These are phyloP conservation scores for Pipistrellus pipistrellus DNA, from an alignment of 2,797 vertebrate species.

Conservation along the genomic window DNA sequence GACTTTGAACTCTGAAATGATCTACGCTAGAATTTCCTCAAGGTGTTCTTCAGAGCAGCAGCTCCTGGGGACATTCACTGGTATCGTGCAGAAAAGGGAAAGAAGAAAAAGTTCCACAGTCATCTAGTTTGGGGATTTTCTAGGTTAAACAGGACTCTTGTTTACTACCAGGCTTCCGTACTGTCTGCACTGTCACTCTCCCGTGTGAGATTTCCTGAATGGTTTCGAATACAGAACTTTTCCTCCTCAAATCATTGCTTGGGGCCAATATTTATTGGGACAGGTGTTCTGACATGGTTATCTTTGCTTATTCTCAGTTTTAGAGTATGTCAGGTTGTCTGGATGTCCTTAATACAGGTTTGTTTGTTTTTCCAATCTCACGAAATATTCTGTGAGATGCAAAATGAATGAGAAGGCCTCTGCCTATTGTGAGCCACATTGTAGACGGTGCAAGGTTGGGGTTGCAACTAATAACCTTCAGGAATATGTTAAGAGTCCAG, in stretches of 20 bases:
- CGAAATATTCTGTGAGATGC: conserved; percentile 3
- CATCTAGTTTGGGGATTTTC: conserved; percentile 39
- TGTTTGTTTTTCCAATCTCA: neutral
- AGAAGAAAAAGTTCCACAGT: neutral
- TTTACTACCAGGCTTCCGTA: neutral
- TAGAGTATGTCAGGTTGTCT: conserved; percentile 8
- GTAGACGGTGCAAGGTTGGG: neutral
- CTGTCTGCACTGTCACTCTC: neutral
- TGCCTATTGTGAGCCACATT: neutral
- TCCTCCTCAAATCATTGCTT: neutral
- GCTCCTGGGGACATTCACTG: neutral
- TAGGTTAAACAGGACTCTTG: neutral
- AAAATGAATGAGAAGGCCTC: conserved; percentile 9
- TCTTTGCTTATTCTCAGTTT: conserved; percentile 49
- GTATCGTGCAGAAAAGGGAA: neutral
- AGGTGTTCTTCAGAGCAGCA: neutral
- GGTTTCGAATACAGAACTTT: conserved; percentile 29
- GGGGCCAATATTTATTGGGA: neutral
- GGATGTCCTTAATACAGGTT: neutral
- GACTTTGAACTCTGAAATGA: conserved; percentile 21
- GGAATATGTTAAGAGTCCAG: neutral
- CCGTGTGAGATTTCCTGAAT: conserved; percentile 25
- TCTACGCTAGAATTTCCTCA: conserved; percentile 11
- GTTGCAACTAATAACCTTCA: neutral
- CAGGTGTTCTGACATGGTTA: neutral